These are phyloP conservation scores for Corythornis cristatus DNA, from an alignment of 2,113 vertebrate species.

Conservation along the genomic window DNA sequence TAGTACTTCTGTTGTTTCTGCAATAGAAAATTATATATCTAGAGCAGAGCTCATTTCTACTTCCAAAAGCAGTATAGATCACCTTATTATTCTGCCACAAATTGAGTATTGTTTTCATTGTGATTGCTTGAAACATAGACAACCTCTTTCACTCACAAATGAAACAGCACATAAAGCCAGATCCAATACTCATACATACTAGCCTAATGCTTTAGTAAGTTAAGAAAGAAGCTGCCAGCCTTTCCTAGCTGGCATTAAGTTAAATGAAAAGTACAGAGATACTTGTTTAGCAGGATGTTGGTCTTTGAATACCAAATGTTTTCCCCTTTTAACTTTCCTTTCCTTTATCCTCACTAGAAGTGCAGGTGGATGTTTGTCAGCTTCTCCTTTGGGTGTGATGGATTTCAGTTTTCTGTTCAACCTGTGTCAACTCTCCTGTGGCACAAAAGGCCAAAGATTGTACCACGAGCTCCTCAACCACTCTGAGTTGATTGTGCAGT, in stretches of 20 bases:
- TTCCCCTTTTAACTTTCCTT: neutral
- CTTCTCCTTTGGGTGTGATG: neutral
- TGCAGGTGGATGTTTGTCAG: neutral
- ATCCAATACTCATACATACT: constrained; percentile 20
- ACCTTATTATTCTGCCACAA: constrained; percentile 45
- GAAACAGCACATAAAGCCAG: constrained; percentile 8
- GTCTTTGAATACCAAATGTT: neutral
- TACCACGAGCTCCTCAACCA: neutral
- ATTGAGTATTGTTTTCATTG: constrained; percentile 17
- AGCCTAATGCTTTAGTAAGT: neutral
- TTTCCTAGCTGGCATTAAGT: neutral
- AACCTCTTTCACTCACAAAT: constrained; percentile 49
- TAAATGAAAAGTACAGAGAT: constrained; percentile 19
- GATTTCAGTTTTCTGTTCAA: neutral
- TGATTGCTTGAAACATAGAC: constrained; percentile 26
- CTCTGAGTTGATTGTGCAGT: accelerated
- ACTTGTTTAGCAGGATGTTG: neutral
- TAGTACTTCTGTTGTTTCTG: neutral
- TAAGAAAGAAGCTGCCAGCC: constrained; percentile 19
- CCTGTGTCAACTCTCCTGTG: neutral
- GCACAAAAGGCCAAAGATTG: neutral
- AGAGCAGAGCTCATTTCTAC: constrained; percentile 29
- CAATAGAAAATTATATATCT: neutral
- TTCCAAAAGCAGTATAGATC: constrained; percentile 45
- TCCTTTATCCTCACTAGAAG: neutral